Base-by-base conservation (phyloP, 2,113 vertebrate genomes). In the Sapayoa aenigma region DNA sequence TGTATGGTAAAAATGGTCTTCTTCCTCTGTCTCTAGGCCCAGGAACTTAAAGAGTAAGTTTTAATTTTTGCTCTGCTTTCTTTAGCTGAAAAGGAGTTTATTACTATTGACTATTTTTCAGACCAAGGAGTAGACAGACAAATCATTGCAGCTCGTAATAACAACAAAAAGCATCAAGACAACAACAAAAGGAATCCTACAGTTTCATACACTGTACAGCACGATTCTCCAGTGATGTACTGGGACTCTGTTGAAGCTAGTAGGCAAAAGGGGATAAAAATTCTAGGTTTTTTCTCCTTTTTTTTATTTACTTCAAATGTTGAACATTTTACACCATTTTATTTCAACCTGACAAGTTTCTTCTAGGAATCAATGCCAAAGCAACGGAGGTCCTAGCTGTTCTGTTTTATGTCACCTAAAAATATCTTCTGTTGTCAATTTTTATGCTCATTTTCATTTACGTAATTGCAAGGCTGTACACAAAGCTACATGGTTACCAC, bases 171-270 rank as follows among this genome's bases (percentile, higher is more conserved):
- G 5, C 12, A 66, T 23, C n/a, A n/a, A n/a, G n/a, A n/a, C n/a
- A 76, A 59, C 23, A 73, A 33, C 13, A 46, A 62, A 53, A 62
- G 71, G 5, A 11, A 66, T 23, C 56, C 12, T 62, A 49, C 11
- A 41, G 17, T 63, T 91, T 75, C 62, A 65, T 33, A n/a, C 4
- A 33, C 24, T 30, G 18, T 41, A 79, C 12, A 49, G 33, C 11
- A 30, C 0, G 0, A 7, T 82, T 7, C 23, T 87, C 25, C 37
- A 31, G 23, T 9, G 5, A 77, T 28, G 56, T 22, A 49, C 1
- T 24, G 12, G 39, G 21, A 63, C 37, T 8, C 17, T 69, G 33
- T 33, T 73, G 81, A 77, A 66, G 30, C 8, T 55, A 23, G 12
- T 9, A 75, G n/a, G 28, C 12, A 78, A 78, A 87, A 84, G 18